These are phyloP conservation scores for Phocoena sinus DNA, from an alignment of 2,113 vertebrate species.

Conservation along the genomic window DNA sequence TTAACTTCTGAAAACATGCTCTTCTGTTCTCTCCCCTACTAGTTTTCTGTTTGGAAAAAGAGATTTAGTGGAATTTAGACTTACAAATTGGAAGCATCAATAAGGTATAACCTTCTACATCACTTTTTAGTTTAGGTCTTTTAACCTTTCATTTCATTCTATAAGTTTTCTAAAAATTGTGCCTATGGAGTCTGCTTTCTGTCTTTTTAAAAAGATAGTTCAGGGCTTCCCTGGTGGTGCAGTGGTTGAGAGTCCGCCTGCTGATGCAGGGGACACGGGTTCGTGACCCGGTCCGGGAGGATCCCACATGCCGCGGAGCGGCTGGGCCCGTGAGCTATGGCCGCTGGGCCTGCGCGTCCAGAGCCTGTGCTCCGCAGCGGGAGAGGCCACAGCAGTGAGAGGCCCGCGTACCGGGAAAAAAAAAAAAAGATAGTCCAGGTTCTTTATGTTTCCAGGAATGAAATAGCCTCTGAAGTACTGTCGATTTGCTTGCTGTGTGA, in stretches of 20 bases:
- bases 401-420: too few relatives aligned
- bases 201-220: background rate
- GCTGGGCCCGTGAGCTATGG: too few relatives aligned
- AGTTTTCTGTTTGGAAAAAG: background rate
- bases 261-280: too few relatives aligned
- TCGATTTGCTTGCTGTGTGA: background rate
- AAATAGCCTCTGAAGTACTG: background rate
- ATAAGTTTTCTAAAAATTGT: background rate
- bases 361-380: too few relatives aligned
- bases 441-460: background rate
- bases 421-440: background rate
- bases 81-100: background rate
- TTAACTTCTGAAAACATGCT: background rate
- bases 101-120: background rate
- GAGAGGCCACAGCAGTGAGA: too few relatives aligned
- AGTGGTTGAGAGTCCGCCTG: too few relatives aligned
- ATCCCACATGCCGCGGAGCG: too few relatives aligned
- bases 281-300: too few relatives aligned
- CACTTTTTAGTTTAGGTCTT: slow-evolving; percentile 26
- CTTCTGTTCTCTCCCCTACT: background rate
- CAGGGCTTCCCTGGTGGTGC: background rate
- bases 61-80: slow-evolving; percentile 23
- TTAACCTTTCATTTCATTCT: slow-evolving; percentile 23
- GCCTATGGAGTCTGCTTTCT: background rate
- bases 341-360: too few relatives aligned